A percentile compares a stretch with the other conserved stretches of the same genome.
Evolutionary conservation across 2,797 vertebrate genomes (phyloP).

Genomic region (Chrosomus eos): DNA sequence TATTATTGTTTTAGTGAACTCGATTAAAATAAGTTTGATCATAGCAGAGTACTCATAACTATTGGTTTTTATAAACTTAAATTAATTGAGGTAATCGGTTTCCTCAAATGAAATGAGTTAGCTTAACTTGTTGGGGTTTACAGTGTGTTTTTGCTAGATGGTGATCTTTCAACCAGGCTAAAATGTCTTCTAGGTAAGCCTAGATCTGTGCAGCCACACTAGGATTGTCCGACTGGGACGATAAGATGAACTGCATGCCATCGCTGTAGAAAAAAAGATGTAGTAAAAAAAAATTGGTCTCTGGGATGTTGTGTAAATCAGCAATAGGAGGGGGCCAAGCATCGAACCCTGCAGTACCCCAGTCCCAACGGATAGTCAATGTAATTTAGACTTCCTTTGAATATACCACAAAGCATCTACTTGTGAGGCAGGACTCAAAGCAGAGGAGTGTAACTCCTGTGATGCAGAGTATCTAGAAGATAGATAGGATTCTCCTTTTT

Average conservation of each 20-base stretch:
- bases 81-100: no score
- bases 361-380: not conserved
- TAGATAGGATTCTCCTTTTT: not conserved
- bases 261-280: no score
- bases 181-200: not conserved
- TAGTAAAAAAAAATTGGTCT: no score
- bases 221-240: not conserved
- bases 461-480: not conserved
- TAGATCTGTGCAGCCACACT: not conserved
- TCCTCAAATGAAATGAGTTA: no score
- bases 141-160: not conserved
- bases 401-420: not conserved
- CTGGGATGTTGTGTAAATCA: not conserved
- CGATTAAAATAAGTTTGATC: no score
- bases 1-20: no score
- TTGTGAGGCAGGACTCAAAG: not conserved
- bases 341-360: not conserved
- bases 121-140: no score
- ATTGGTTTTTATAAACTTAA: no score
- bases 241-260: not conserved
- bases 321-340: not conserved
- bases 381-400: no score
- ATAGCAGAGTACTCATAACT: no score
- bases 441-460: not conserved
- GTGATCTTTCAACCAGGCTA: not conserved